Evolutionary conservation across 2,113 vertebrate species (phyloP).

Genomic region (Aspiorhynchus laticeps): DNA sequence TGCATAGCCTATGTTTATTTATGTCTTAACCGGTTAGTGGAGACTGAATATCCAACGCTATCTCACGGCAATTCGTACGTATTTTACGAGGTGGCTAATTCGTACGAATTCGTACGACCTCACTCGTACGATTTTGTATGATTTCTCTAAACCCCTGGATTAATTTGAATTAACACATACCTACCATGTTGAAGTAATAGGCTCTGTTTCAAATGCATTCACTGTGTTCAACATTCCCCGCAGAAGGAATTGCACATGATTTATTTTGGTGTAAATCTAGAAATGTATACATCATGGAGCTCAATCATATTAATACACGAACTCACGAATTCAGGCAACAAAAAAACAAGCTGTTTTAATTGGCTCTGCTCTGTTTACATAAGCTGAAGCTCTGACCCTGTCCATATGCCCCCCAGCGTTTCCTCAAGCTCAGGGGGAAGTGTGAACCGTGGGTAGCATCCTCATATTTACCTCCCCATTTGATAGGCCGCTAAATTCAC

Average conservation of each 20-base stretch:
- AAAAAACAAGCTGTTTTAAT: constrained; percentile 25
- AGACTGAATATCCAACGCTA: too few species aligned
- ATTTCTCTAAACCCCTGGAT: too few species aligned
- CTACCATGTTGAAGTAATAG: not conserved
- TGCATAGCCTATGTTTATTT: too few species aligned
- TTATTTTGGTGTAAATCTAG: not conserved
- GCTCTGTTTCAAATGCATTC: not conserved
- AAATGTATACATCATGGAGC: not conserved
- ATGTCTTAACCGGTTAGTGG: too few species aligned
- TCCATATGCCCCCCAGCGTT: constrained; percentile 4
- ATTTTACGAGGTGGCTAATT: too few species aligned
- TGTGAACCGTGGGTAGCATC: not conserved
- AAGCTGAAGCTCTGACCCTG: constrained; percentile 2
- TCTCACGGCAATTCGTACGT: too few species aligned
- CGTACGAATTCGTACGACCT: too few species aligned
- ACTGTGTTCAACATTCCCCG: not conserved
- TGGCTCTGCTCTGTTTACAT: constrained; percentile 1
- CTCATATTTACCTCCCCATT: not conserved
- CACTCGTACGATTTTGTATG: too few species aligned
- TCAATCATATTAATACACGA: not conserved
- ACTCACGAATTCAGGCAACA: not conserved
- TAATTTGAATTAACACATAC: not conserved
- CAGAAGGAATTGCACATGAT: not conserved
- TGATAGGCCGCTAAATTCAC: not conserved
- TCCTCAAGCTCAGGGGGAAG: not conserved